Evolutionary conservation across 2,797 vertebrate species (phyloP).

Genomic region (Eptatretus atami): DNA sequence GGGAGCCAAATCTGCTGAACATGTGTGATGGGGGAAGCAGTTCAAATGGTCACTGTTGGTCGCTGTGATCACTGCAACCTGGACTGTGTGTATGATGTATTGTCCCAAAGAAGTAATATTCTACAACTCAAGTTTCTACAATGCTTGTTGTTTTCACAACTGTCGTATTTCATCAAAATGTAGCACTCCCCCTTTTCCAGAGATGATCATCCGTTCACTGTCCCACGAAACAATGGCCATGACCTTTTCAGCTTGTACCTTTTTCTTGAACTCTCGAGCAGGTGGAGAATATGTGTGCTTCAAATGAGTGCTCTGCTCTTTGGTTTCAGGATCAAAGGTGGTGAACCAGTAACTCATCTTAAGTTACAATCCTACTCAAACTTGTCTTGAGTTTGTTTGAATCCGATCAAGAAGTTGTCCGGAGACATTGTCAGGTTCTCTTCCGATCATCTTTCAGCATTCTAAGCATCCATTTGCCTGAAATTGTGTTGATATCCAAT

Average conservation of each 20-base stretch:
- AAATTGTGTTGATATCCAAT: neutral
- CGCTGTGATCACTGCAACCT: too few relatives aligned
- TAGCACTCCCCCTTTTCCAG: neutral
- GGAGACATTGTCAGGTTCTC: neutral
- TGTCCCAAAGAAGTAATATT: too few relatives aligned
- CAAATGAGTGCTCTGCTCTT: neutral
- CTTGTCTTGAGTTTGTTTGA: neutral
- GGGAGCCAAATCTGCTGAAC: too few relatives aligned
- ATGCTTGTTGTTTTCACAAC: too few relatives aligned
- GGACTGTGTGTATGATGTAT: too few relatives aligned
- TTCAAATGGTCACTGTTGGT: too few relatives aligned
- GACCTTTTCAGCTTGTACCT: neutral
- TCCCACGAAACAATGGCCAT: neutral
- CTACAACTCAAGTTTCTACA: too few relatives aligned
- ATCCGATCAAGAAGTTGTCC: neutral
- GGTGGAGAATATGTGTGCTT: constrained; percentile 1
- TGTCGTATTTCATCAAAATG: too few relatives aligned
- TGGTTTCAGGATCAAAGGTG: constrained; percentile 1
- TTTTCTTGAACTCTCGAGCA: neutral
- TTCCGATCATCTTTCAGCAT: neutral
- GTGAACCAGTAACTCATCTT: neutral
- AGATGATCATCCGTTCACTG: neutral
- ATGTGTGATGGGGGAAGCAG: too few relatives aligned
- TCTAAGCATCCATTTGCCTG: neutral
- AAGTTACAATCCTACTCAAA: neutral